These are phyloP conservation scores for Hippocampus comes DNA, from an alignment of 2,113 vertebrate species.

Conservation along the genomic window DNA sequence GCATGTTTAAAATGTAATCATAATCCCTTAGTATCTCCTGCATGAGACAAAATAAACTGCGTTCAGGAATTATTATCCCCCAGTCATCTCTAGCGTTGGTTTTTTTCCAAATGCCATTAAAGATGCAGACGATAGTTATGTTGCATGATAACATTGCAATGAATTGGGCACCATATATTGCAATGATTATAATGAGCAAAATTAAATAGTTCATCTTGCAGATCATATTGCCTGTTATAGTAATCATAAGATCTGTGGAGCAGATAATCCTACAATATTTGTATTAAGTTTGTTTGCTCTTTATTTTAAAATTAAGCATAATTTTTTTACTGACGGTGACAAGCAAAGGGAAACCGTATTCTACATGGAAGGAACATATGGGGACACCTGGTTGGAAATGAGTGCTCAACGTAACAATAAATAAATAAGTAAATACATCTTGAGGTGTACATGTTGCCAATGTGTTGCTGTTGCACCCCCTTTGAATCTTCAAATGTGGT, in stretches of 20 bases:
- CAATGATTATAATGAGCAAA: background rate
- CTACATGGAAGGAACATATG: background rate
- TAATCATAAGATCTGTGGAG: background rate
- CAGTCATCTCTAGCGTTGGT: constrained; percentile 6
- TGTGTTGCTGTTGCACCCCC: constrained; percentile 10
- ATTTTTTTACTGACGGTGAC: background rate
- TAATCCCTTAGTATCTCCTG: constrained; percentile 29
- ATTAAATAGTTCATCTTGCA: background rate
- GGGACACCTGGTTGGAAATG: background rate
- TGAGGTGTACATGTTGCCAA: background rate
- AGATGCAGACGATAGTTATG: background rate
- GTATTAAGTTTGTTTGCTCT: background rate
- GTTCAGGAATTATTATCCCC: background rate
- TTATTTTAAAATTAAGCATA: background rate
- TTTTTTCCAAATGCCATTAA: constrained; percentile 33
- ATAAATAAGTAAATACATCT: background rate
- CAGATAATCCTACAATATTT: background rate
- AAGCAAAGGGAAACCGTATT: background rate
- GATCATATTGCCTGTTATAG: background rate
- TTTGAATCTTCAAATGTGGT: constrained; percentile 23
- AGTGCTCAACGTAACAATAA: background rate
- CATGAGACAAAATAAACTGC: constrained; percentile 39
- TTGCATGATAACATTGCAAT: background rate
- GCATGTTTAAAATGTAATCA: constrained; percentile 43
- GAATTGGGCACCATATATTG: background rate